Percentiles rank a stretch among this genome's conserved stretches.
These are phyloP conservation scores for Thelaira solivaga DNA, from an alignment of 2,888 invertebrate species.

Conservation along the genomic window DNA sequence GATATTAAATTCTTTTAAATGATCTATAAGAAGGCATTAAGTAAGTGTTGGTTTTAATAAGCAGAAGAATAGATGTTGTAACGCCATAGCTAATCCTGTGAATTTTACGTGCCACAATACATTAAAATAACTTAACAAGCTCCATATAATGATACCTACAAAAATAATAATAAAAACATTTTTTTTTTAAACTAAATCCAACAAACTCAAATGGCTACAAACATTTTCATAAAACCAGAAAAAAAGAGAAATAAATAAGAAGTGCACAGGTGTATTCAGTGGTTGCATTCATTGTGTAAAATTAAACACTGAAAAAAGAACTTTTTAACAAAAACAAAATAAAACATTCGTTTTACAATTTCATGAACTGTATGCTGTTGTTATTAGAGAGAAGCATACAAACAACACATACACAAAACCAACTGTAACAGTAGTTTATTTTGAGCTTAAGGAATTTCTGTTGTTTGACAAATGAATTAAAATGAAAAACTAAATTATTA, in stretches of 20 bases:
- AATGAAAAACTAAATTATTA: background rate
- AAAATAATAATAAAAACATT: background rate
- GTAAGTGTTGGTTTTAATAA: background rate
- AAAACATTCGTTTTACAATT: conserved; percentile 30
- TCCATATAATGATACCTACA: too few species aligned
- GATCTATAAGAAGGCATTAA: background rate
- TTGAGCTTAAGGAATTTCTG: too few species aligned
- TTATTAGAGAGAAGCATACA: too few species aligned
- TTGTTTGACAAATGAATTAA: too few species aligned
- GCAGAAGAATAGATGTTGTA: background rate
- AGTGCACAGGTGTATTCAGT: conserved; percentile 30
- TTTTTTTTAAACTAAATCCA: background rate
- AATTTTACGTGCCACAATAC: conserved; percentile 45
- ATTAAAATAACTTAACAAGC: conserved; percentile 21
- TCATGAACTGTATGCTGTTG: conserved; percentile 9
- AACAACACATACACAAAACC: too few species aligned
- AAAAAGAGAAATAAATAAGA: background rate
- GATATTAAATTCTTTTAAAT: background rate
- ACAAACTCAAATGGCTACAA: conserved; percentile 5
- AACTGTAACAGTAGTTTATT: background rate
- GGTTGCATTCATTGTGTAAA: conserved; percentile 1
- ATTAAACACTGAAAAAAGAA: background rate
- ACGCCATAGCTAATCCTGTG: conserved; percentile 3
- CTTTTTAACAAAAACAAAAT: background rate
- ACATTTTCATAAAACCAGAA: background rate